These are phyloP conservation scores for Mirounga angustirostris DNA, from an alignment of 2,113 vertebrate species.

Conservation along the genomic window DNA sequence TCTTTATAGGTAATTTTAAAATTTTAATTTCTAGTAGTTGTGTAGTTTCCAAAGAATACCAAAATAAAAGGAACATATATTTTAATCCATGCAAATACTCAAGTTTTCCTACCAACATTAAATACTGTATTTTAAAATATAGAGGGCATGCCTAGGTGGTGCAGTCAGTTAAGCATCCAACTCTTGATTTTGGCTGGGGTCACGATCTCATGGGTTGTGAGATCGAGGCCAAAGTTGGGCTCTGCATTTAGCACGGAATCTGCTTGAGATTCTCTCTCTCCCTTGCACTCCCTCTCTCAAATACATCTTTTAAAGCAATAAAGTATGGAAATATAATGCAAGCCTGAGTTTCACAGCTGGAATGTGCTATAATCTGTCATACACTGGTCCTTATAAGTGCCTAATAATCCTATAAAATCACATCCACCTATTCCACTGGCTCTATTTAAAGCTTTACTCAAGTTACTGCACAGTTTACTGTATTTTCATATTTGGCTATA, in stretches of 20 bases:
- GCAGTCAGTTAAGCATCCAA: neutral
- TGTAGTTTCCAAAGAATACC: neutral
- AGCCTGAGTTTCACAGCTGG: neutral
- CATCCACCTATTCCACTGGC: neutral
- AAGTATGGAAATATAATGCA: neutral
- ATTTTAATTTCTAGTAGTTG: neutral
- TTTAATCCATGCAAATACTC: conserved; percentile 30
- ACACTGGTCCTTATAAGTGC: neutral
- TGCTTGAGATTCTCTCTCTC: neutral
- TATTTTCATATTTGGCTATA: neutral
- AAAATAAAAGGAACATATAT: conserved; percentile 15
- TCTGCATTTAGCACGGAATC: neutral
- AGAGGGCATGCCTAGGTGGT: neutral
- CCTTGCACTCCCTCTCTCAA: neutral
- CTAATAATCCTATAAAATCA: neutral
- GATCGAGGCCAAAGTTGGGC: neutral
- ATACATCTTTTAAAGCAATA: neutral
- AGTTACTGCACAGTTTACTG: neutral
- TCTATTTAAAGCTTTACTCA: neutral
- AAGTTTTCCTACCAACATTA: conserved; percentile 9
- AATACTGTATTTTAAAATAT: neutral
- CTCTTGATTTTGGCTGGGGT: neutral
- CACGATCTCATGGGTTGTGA: neutral
- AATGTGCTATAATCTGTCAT: neutral
- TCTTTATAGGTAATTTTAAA: neutral